Evolutionary conservation across 1,140 invertebrate genomes (phyloP).

Genomic region (Sipha flava): DNA sequence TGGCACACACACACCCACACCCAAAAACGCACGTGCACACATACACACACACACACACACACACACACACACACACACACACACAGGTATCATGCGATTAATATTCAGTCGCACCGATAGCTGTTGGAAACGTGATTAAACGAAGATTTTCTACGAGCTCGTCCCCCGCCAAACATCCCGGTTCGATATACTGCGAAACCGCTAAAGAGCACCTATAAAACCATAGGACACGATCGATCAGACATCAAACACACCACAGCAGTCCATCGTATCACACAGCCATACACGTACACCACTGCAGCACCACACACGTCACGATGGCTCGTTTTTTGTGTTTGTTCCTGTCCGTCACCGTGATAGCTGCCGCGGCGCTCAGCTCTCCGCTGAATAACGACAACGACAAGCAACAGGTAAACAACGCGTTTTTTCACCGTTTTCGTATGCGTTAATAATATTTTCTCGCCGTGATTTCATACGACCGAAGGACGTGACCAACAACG

Average conservation of each 20-base stretch:
- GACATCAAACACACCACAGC: not conserved
- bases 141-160: not conserved
- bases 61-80: not conserved
- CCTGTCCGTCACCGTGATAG: not conserved
- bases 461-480: not conserved
- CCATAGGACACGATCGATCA: not conserved
- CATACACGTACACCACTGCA: not conserved
- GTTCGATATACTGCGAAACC: too few relatives aligned
- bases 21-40: too few relatives aligned
- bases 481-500: conserved; percentile 44
- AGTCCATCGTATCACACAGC: not conserved
- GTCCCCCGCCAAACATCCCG: not conserved
- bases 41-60: not conserved
- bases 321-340: not conserved
- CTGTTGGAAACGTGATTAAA: conserved; percentile 6
- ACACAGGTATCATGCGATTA: not conserved
- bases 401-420: not conserved
- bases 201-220: not conserved
- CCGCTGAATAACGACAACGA: not conserved
- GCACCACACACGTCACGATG: not conserved
- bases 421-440: too few relatives aligned
- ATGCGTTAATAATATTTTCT: too few relatives aligned
- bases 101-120: not conserved
- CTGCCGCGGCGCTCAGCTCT: not conserved
- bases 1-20: too few relatives aligned